phyloP scores from a whole-genome alignment of 2,888 invertebrate species.

The Gryllus longicercus region DNA sequence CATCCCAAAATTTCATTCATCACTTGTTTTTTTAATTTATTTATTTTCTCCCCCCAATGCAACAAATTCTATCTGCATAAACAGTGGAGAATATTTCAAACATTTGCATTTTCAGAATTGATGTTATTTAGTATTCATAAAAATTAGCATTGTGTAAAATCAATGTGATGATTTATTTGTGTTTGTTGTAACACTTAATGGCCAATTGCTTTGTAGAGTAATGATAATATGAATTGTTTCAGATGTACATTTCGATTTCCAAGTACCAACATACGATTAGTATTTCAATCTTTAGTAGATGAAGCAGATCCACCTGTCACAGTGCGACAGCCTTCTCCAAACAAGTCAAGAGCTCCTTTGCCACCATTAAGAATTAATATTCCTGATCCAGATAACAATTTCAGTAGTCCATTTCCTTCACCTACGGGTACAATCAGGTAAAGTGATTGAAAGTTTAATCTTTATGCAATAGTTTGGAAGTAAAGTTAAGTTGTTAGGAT shows the following conservation, averaged over 20 bases:
- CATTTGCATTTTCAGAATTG: too few relatives aligned
- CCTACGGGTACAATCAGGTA: conserved; percentile 71
- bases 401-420: conserved; percentile 83
- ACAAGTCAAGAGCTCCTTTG: conserved; percentile 54
- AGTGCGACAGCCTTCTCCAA: conserved; percentile 44
- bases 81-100: too few relatives aligned
- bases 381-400: conserved; percentile 60
- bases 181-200: too few relatives aligned
- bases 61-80: too few relatives aligned
- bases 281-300: conserved; percentile 88
- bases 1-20: too few relatives aligned
- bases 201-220: too few relatives aligned
- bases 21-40: too few relatives aligned
- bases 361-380: conserved; percentile 83
- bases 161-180: too few relatives aligned
- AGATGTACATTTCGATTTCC: conserved; percentile 96
- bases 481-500: too few relatives aligned
- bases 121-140: neutral
- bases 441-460: neutral
- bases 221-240: conserved; percentile 45
- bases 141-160: too few relatives aligned
- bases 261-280: conserved; percentile 91
- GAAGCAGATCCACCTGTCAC: conserved; percentile 58
- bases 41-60: too few relatives aligned
- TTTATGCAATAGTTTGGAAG: too few relatives aligned